phyloP scores from a whole-genome alignment of 1,140 invertebrate genomes.

The Drosophila bifasciata region DNA sequence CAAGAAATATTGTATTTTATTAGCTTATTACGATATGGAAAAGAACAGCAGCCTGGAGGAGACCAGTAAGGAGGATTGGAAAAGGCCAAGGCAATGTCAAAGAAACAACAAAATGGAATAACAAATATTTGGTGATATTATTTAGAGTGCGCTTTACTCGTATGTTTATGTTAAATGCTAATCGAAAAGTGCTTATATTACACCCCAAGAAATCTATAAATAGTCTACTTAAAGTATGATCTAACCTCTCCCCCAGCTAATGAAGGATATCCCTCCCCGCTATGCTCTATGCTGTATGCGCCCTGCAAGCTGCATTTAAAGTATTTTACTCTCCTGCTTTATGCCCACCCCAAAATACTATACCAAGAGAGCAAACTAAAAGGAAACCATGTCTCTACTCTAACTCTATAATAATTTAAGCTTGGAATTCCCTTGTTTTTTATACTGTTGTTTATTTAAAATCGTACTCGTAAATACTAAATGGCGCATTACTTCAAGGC shows the following conservation, averaged over 20 bases:
- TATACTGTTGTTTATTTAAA: slow-evolving; percentile 75
- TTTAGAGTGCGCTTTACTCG: slow-evolving; percentile 70
- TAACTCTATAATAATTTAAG: slow-evolving; percentile 41
- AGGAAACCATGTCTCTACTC: slow-evolving; percentile 3
- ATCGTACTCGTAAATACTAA: slow-evolving; percentile 34
- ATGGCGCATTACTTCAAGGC: slow-evolving; percentile 59
- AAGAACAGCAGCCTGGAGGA: slow-evolving; percentile 1
- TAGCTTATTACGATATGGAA: slow-evolving; percentile 26
- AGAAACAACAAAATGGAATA: slow-evolving; percentile 26
- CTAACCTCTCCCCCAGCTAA: slow-evolving; percentile 9
- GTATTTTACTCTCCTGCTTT: slow-evolving; percentile 30
- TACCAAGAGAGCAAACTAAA: slow-evolving; percentile 6
- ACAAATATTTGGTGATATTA: slow-evolving; percentile 81
- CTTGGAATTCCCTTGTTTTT: slow-evolving; percentile 32
- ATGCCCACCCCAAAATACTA: slow-evolving; percentile 19
- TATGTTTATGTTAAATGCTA: slow-evolving; percentile 53
- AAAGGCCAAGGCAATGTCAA: slow-evolving; percentile 36
- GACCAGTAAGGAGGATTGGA: slow-evolving; percentile 8
- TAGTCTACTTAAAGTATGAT: slow-evolving; percentile 50
- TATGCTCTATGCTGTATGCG: slow-evolving; percentile 39
- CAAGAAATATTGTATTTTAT: slow-evolving; percentile 20
- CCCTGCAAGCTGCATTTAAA: slow-evolving; percentile 47
- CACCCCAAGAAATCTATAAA: slow-evolving; percentile 16
- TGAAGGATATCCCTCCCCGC: slow-evolving; percentile 12
- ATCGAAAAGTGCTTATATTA: slow-evolving; percentile 52